phyloP scores from a whole-genome alignment of 2,888 invertebrate species.

The Xestia c-nigrum region DNA sequence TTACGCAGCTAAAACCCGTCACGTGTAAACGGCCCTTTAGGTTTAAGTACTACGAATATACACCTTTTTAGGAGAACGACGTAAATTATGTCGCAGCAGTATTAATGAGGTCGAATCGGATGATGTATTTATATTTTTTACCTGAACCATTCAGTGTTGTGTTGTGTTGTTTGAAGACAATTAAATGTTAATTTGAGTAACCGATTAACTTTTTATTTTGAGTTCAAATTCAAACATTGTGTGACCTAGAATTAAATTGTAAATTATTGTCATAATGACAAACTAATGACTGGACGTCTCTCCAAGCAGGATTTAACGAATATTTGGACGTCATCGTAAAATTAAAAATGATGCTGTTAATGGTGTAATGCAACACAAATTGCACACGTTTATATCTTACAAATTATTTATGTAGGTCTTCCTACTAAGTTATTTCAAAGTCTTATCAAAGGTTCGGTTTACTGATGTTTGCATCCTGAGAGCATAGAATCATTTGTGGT shows the following conservation, averaged over 20 bases:
- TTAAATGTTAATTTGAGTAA: conserved; percentile 31
- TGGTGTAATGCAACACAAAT: background rate
- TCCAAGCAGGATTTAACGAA: background rate
- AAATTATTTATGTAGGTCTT: background rate
- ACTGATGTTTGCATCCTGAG: background rate
- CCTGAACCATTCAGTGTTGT: conserved; percentile 41
- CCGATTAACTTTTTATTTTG: conserved; percentile 3
- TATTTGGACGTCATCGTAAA: background rate
- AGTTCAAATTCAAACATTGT: background rate
- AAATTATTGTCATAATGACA: conserved; percentile 27
- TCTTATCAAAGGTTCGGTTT: background rate
- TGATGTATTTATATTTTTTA: conserved; percentile 41
- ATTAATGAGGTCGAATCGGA: conserved; percentile 65
- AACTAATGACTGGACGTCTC: conserved; percentile 19
- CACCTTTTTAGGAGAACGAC: conserved; percentile 24
- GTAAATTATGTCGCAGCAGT: conserved; percentile 58
- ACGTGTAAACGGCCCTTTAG: conserved; percentile 26
- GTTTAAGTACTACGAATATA: conserved; percentile 32
- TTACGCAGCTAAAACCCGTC: conserved; percentile 17
- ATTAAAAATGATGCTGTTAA: too few relatives aligned
- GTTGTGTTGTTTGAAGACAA: conserved; percentile 16
- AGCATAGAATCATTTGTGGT: background rate
- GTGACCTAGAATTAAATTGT: conserved; percentile 20
- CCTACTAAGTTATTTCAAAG: background rate
- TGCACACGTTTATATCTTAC: background rate